Evolutionary conservation across 2,113 vertebrate genomes (phyloP), one percentile per base, ranked within the genome.

Genomic region (Cavia aperea): DNA sequence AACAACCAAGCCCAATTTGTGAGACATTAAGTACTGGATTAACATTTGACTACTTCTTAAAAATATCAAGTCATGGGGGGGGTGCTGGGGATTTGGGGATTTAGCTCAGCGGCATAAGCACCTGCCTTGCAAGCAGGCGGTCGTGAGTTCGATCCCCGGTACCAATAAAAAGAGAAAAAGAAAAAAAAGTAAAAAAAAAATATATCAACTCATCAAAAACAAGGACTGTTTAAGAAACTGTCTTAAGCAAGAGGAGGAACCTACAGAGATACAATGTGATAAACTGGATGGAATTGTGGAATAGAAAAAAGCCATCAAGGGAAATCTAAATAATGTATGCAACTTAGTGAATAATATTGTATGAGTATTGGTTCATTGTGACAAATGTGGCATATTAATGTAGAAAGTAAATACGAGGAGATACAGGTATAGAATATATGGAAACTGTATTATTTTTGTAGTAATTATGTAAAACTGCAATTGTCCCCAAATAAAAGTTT

Each of bases 121-220:
- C 39, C 39, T 39, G 39, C 39, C 39, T 39, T 39, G 39, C 39
- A 39, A 39, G 39, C 39, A 39, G 39, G 39, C 39, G 39, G 39
- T 39, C 39, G 39, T 39, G 39, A 39, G 39, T 39, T 39, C 39
- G 39, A 39, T 39, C 39, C 39, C 39, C 39, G 39, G 39, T 39
- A 39, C 39, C 39, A 39, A 39, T 39, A 39, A 39, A 39, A 39
- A 39, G 39, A 39, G 39, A 39, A 39, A 39, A 39, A 39, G 39
- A 39, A 39, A 39, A 39, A 39, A 39, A 39, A 2, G 39, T 39
- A 39, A 39, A 39, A 39, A 39, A 39, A 39, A 39, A 2, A 39
- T 39, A 66, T 78, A 73, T 93, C 82, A 93, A 94, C 43, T 58
- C 81, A 88, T 89, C 70, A 93, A 83, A 94, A 93, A 88, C 86